These are phyloP conservation scores for Dipodomys ordii DNA, from an alignment of 2,113 vertebrate genomes.

Conservation along the genomic window DNA sequence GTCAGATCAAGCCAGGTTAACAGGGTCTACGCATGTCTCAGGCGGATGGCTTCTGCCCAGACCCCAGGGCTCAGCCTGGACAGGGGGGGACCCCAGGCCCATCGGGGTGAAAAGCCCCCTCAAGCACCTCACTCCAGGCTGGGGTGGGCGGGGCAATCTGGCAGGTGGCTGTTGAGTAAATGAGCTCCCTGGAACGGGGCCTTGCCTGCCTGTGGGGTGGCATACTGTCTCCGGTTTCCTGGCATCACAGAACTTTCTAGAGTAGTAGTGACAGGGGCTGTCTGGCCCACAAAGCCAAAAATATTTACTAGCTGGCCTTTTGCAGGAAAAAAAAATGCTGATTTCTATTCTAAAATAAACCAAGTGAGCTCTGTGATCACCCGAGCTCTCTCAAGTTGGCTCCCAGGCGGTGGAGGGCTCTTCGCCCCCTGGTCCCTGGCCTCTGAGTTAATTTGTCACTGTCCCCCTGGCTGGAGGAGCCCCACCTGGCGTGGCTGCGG, in stretches of 20 bases:
- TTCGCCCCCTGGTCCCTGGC: neutral
- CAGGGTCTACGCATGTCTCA: accelerated
- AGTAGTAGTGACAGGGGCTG: neutral
- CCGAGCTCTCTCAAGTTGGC: too few species aligned
- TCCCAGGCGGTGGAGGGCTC: too few species aligned
- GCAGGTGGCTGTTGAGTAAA: neutral
- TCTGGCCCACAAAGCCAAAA: slow-evolving; percentile 15
- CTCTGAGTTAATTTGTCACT: neutral
- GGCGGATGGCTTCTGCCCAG: accelerated
- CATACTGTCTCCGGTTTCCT: neutral
- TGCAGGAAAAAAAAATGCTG: neutral
- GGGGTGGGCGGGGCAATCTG: accelerated
- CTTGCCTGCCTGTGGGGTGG: accelerated
- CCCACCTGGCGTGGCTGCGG: too few species aligned
- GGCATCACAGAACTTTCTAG: accelerated
- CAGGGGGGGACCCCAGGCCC: neutral
- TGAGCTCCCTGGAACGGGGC: neutral
- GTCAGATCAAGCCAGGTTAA: neutral
- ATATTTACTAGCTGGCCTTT: neutral
- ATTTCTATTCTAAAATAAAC: neutral
- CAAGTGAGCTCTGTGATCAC: neutral
- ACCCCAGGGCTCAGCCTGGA: accelerated
- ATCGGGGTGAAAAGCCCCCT: too few species aligned
- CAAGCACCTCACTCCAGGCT: too few species aligned
- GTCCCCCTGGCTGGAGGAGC: neutral